phyloP scores from a whole-genome alignment of 1,140 invertebrate genomes.

The Tribolium castaneum region DNA sequence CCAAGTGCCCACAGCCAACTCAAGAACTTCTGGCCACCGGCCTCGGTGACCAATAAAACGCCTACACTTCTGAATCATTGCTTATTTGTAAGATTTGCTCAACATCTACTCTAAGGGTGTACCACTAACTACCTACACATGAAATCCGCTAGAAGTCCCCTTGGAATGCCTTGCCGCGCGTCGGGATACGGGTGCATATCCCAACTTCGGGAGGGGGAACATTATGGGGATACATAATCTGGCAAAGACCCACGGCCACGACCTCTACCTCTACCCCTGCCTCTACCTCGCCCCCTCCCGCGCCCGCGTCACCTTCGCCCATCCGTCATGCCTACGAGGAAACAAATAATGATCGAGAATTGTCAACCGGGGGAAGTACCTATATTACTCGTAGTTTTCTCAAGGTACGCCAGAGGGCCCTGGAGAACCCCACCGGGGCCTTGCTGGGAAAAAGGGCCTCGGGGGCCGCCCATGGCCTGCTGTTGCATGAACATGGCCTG shows the following conservation, averaged over 20 bases:
- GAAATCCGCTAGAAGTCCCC: constrained; percentile 20
- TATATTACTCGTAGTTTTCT: constrained; percentile 86
- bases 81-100: constrained; percentile 20
- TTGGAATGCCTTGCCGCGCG: constrained; percentile 22
- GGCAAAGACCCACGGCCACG: constrained; percentile 61
- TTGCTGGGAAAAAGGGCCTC: constrained; percentile 63
- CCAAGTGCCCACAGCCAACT: background rate
- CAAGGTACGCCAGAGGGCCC: constrained; percentile 80
- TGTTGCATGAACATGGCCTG: constrained; percentile 72
- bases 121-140: constrained; percentile 25
- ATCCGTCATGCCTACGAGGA: constrained; percentile 71
- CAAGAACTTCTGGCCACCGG: background rate
- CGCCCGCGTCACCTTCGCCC: constrained; percentile 77
- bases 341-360: background rate
- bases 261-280: constrained; percentile 73
- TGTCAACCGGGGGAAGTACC: constrained; percentile 64
- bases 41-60: background rate
- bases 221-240: constrained; percentile 63
- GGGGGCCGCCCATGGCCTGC: constrained; percentile 61
- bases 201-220: constrained; percentile 55
- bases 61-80: background rate
- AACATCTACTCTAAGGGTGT: constrained; percentile 18
- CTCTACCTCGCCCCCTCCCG: constrained; percentile 76
- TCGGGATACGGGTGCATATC: background rate
- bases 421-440: constrained; percentile 70